phyloP scores from a whole-genome alignment of 2,797 vertebrate species.

The Gymnoscopelus microlampas region DNA sequence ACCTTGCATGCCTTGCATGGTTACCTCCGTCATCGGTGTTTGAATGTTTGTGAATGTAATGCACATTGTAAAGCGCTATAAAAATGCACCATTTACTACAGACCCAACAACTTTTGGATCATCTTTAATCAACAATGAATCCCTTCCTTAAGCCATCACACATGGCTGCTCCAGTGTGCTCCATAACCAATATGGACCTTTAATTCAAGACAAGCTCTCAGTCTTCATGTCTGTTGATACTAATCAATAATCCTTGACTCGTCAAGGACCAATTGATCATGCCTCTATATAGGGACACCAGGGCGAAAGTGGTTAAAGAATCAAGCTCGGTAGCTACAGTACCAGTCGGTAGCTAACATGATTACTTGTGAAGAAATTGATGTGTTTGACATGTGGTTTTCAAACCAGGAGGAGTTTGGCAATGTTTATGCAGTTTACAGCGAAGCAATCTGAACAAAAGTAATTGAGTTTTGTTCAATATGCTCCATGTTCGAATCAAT shows the following conservation, averaged over 20 bases:
- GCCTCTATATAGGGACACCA: not conserved
- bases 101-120: not conserved
- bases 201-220: not conserved
- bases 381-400: not conserved
- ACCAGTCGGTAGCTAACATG: too few species aligned
- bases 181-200: constrained; percentile 3
- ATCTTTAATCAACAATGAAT: not conserved
- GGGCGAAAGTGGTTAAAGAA: too few species aligned
- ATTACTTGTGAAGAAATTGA: too few species aligned
- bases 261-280: not conserved
- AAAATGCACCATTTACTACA: not conserved
- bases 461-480: not conserved
- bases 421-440: not conserved
- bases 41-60: too few species aligned
- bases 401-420: not conserved
- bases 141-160: too few species aligned
- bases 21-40: too few species aligned
- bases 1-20: too few species aligned
- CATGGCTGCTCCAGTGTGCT: not conserved
- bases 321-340: too few species aligned
- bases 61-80: too few species aligned
- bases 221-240: not conserved
- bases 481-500: constrained; percentile 12
- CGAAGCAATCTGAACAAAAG: not conserved
- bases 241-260: not conserved